Evolutionary conservation across 1,140 invertebrate genomes (phyloP).

Genomic region (Teleopsis dalmanni): DNA sequence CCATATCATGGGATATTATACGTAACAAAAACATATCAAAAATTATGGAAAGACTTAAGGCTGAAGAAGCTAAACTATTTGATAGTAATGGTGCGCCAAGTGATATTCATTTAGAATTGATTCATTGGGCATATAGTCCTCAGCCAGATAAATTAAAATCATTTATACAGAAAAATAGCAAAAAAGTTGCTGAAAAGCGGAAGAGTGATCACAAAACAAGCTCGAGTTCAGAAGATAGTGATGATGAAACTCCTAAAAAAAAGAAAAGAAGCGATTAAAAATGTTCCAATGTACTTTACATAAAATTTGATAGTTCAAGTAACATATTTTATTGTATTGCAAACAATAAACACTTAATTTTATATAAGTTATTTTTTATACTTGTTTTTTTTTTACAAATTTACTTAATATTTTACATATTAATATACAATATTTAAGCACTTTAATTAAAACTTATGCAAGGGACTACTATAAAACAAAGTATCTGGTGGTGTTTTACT

Average conservation of each 20-base stretch:
- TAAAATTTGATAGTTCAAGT: no score
- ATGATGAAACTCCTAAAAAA: conserved; percentile 26
- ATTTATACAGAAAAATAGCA: conserved; percentile 21
- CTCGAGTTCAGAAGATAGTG: conserved; percentile 13
- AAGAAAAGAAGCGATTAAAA: conserved; percentile 18
- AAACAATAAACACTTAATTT: no score
- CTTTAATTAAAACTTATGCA: no score
- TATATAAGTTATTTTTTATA: no score
- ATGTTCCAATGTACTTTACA: no score
- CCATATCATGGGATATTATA: conserved; percentile 56
- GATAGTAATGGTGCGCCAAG: conserved; percentile 51
- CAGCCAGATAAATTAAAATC: conserved; percentile 47
- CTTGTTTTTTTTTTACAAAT: no score
- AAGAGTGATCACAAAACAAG: conserved; percentile 18
- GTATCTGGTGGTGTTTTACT: no score
- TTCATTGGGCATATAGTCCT: conserved; percentile 60
- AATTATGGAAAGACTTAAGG: conserved; percentile 50
- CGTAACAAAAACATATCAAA: conserved; percentile 51
- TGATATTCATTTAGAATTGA: conserved; percentile 51
- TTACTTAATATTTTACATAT: no score
- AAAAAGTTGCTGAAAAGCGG: conserved; percentile 24
- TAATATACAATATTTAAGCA: no score
- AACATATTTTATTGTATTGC: no score
- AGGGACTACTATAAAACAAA: no score
- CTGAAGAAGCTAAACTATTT: conserved; percentile 49